Base-by-base conservation (phyloP, 1,140 invertebrate genomes). In the Saccostrea glomerata region DNA sequence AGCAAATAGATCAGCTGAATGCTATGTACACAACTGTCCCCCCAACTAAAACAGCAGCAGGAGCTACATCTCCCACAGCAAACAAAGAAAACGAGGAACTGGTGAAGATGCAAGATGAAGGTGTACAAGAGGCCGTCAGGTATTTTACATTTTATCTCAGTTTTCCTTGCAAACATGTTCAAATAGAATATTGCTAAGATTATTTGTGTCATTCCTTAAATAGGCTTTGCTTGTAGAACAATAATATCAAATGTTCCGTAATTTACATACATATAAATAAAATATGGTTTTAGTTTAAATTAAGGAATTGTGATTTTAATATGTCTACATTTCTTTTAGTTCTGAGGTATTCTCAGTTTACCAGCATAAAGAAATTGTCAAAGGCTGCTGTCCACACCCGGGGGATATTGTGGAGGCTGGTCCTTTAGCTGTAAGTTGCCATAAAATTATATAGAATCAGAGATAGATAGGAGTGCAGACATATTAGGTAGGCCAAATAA, bases 401-500 rank as follows among this genome's bases (percentile, higher is more conserved):
- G 94, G 92, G 6, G 93, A 94, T 89, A 94, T 94, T 77, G 94
- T 94, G 12, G 94, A 94, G 87, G 92, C 94, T 83, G 94, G 92
- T n/a, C 93, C 93, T 55, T 90, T 94, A 25, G 92, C 93, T 87
- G 94, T 93, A 88, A 90, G 91, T 92, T 82, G 13, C 13, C 0
- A 17, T 73, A 40, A 40, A 58, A 12, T 0, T 20, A 36, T 36
- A 36, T 36, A n/a, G n/a, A n/a, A n/a, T n/a, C n/a, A n/a, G n/a
- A n/a, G 17, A n/a, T 17, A 82, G 12, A 25, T 40, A 9, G 77
- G 40, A 47, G 9, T 47, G 47, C 5, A 47, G 30, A 36, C 30
- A 36, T n/a, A n/a, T n/a, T n/a, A n/a, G n/a, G n/a, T n/a, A n/a
- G n/a, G n/a, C n/a, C n/a, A n/a, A n/a, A n/a, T n/a, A n/a, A n/a